phyloP scores from a whole-genome alignment of 2,888 invertebrate species.

The Gari tellinella region DNA sequence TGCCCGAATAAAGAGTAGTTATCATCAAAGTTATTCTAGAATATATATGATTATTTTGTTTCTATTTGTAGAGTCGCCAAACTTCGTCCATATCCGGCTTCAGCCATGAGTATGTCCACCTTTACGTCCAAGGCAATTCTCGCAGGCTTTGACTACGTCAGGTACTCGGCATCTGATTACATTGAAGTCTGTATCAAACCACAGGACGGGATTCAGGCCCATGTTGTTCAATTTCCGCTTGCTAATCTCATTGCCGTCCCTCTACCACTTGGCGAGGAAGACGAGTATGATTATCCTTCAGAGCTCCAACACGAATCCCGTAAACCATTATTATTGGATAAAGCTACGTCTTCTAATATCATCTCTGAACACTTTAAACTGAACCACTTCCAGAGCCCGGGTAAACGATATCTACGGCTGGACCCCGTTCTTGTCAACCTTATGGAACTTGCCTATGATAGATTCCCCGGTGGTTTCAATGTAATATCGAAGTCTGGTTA shows the following conservation, averaged over 20 bases:
- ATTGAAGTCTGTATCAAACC: constrained; percentile 62
- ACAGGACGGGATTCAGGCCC: constrained; percentile 57
- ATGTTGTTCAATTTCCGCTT: constrained; percentile 53
- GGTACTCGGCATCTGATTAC: constrained; percentile 19
- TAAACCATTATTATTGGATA: constrained; percentile 51
- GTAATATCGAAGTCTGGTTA: constrained; percentile 58
- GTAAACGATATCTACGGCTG: constrained; percentile 59
- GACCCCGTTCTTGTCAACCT: constrained; percentile 57
- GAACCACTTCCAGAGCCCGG: constrained; percentile 44
- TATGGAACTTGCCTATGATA: constrained; percentile 55
- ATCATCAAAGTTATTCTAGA: too few relatives aligned
- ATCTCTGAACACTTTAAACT: constrained; percentile 56
- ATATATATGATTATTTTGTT: background rate
- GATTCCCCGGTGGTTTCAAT: constrained; percentile 40
- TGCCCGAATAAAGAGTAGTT: too few relatives aligned
- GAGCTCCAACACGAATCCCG: constrained; percentile 42
- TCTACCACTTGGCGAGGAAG: constrained; percentile 44
- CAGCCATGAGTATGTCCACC: constrained; percentile 9
- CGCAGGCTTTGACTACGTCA: constrained; percentile 65
- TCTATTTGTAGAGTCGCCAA: constrained; percentile 42
- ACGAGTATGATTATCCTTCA: constrained; percentile 55
- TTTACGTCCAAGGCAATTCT: constrained; percentile 52
- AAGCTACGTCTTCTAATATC: constrained; percentile 28
- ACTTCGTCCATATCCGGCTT: constrained; percentile 18
- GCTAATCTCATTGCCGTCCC: constrained; percentile 50